Percentiles rank a stretch among this genome's conserved stretches.
These are phyloP conservation scores for Hiodon alosoides DNA, from an alignment of 2,113 vertebrate species.

Conservation along the genomic window DNA sequence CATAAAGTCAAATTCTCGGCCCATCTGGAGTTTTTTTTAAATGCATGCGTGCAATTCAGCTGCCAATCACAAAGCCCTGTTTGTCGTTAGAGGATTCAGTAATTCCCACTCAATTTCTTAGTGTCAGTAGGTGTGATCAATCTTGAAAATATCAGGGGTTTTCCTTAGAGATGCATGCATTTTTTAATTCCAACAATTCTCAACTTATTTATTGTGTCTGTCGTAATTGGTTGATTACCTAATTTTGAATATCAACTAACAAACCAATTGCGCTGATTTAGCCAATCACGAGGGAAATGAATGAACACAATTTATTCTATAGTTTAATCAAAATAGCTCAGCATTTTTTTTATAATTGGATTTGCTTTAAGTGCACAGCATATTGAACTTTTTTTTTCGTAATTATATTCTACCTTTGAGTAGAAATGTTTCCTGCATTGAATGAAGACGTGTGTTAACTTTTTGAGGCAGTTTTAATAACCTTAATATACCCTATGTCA, in stretches of 20 bases:
- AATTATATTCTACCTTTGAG: not conserved
- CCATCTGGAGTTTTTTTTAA: not conserved
- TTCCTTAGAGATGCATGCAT: not conserved
- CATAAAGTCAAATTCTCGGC: not conserved
- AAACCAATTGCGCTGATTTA: not conserved
- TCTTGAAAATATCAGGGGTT: not conserved
- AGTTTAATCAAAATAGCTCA: not conserved
- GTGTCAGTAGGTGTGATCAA: not conserved
- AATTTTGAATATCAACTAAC: not conserved
- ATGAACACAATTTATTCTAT: not conserved
- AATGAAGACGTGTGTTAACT: not conserved
- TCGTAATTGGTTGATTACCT: not conserved
- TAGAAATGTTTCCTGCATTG: not conserved
- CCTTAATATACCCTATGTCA: not conserved
- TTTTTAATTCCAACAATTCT: not conserved
- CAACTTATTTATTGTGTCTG: not conserved
- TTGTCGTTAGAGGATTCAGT: not conserved
- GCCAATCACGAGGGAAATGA: not conserved
- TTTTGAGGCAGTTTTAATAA: not conserved
- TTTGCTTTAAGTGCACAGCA: not conserved
- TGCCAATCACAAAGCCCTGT: not conserved
- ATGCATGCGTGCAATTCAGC: not conserved
- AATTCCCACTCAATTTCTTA: not conserved
- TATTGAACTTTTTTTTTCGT: slow-evolving; percentile 2
- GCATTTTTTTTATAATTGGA: slow-evolving; percentile 6